Percentiles rank a stretch among this genome's conserved stretches.
Conservation (phyloP, 2,113 vertebrate species). For the Candoia aspera region DNA sequence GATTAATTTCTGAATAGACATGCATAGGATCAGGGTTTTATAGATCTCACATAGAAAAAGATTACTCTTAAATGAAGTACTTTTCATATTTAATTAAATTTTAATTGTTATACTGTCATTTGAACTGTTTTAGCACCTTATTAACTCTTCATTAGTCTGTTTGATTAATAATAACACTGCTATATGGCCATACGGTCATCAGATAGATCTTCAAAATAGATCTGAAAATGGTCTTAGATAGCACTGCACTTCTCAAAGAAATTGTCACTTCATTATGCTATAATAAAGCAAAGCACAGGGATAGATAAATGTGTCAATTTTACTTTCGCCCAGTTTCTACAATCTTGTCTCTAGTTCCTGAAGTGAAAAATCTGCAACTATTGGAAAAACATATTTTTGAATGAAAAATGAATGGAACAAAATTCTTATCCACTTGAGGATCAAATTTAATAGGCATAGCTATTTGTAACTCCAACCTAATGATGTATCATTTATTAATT, state of each 20-base stretch:
- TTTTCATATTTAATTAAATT: slow-evolving; percentile 31
- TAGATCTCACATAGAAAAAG: neutral
- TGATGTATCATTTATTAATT: neutral
- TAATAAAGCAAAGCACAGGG: neutral
- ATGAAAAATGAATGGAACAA: neutral
- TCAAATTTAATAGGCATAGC: neutral
- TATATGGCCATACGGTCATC: slow-evolving; percentile 56
- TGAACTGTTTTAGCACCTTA: slow-evolving; percentile 67
- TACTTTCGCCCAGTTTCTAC: too few relatives aligned
- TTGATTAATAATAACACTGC: slow-evolving; percentile 56
- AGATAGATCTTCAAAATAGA: neutral
- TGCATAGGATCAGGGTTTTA: neutral
- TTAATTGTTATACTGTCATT: slow-evolving; percentile 61
- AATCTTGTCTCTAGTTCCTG: too few relatives aligned
- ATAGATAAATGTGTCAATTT: neutral
- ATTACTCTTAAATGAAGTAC: slow-evolving; percentile 9
- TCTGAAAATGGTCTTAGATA: neutral
- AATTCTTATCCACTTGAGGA: neutral
- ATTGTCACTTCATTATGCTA: neutral
- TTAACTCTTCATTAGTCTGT: slow-evolving; percentile 65
- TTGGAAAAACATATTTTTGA: neutral
- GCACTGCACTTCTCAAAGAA: neutral
- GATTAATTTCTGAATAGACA: neutral
- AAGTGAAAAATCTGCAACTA: neutral
- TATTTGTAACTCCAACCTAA: neutral